Evolutionary conservation across 2,113 vertebrate genomes (phyloP).

Genomic region (Nothoprocta perdicaria): DNA sequence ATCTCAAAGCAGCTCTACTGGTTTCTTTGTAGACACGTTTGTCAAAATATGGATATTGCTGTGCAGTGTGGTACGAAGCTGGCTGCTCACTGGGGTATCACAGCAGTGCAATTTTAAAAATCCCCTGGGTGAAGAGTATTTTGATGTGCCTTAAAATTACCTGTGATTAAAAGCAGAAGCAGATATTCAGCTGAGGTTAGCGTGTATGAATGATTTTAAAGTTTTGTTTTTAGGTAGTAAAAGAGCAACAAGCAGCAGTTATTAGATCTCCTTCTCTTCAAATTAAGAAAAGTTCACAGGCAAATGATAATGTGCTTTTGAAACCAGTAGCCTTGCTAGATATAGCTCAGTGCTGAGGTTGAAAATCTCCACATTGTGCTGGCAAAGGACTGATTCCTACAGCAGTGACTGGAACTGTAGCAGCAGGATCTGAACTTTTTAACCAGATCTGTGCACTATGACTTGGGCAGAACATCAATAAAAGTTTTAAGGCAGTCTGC

Average conservation of each 20-base stretch:
- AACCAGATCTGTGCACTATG: neutral
- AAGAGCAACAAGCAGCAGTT: neutral
- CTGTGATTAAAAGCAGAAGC: neutral
- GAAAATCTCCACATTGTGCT: neutral
- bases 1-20: neutral
- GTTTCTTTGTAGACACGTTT: neutral
- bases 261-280: neutral
- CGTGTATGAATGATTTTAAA: neutral
- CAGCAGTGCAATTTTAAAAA: neutral
- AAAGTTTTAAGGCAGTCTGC: neutral
- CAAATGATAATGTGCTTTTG: neutral
- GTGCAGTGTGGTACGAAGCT: neutral
- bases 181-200: neutral
- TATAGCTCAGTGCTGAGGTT: neutral
- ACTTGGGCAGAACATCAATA: neutral
- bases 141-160: neutral
- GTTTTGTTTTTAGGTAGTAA: neutral
- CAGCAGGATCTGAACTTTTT: neutral
- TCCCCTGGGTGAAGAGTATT: neutral
- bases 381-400: neutral
- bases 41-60: neutral
- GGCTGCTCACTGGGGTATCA: neutral
- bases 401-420: neutral
- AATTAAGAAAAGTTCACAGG: neutral
- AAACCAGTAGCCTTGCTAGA: neutral